Conservation (phyloP, 1,140 invertebrate species). For the Gonioctena quinquepunctata region DNA sequence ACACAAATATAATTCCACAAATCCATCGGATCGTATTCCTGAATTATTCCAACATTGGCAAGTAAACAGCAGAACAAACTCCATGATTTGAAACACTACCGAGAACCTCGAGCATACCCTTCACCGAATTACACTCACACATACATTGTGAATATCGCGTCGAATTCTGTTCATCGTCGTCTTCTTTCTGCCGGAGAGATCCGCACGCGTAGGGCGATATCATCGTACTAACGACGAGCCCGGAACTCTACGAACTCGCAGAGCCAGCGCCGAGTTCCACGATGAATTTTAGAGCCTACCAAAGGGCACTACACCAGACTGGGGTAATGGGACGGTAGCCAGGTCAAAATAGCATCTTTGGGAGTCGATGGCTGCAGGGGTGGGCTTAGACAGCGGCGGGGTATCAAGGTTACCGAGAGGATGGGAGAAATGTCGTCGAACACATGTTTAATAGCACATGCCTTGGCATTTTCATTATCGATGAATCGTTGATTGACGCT, state of each 20-base stretch:
- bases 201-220: conserved; percentile 41
- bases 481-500: background rate
- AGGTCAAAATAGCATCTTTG: conserved; percentile 23
- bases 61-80: background rate
- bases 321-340: conserved; percentile 22
- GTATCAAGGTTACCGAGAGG: background rate
- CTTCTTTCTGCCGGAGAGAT: conserved; percentile 30
- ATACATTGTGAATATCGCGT: conserved; percentile 22
- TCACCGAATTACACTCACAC: conserved; percentile 11
- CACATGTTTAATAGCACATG: background rate
- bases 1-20: background rate
- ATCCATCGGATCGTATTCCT: background rate
- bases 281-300: background rate
- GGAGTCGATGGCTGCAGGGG: conserved; percentile 11
- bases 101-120: background rate
- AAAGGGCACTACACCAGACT: conserved; percentile 14
- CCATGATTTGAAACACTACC: background rate
- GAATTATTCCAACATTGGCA: background rate
- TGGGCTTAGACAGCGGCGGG: conserved; percentile 6
- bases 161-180: conserved; percentile 22
- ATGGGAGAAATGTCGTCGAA: background rate
- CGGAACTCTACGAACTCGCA: background rate
- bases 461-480: background rate
- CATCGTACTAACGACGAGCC: conserved; percentile 31
- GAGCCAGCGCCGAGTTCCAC: background rate